Evolutionary conservation across 2,888 invertebrate species (phyloP).

Genomic region (Sthenelais limicola): DNA sequence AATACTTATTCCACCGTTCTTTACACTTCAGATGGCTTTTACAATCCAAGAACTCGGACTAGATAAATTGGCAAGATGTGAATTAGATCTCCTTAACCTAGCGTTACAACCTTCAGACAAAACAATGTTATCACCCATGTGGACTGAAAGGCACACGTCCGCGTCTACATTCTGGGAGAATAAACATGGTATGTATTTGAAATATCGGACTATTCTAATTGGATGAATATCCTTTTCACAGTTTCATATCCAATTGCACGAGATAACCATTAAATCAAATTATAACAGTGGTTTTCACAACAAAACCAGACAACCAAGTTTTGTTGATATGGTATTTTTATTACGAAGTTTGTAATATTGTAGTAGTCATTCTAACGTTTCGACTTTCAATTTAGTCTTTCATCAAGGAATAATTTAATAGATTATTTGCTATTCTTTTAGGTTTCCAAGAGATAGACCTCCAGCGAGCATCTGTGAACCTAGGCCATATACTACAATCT

Average conservation of each 20-base stretch:
- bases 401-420: no score
- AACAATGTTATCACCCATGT: not conserved
- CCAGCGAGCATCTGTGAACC: not conserved
- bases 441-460: constrained; percentile 29
- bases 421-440: no score
- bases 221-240: no score
- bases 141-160: constrained; percentile 9
- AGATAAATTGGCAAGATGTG: not conserved
- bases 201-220: no score
- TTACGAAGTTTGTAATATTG: no score
- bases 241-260: no score
- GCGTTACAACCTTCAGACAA: not conserved
- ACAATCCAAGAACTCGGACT: constrained; percentile 19
- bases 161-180: constrained; percentile 35
- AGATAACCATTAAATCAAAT: not conserved
- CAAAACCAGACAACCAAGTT: not conserved
- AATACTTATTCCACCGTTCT: no score
- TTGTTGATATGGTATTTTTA: no score
- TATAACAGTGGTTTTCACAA: not conserved
- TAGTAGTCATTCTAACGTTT: not conserved
- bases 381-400: no score
- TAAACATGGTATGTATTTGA: constrained; percentile 33
- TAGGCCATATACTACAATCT: not conserved
- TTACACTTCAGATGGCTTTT: not conserved
- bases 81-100: constrained; percentile 5